Evolutionary conservation across 2,113 vertebrate species (phyloP).

Genomic region (Cyprinodon brontotheroides): DNA sequence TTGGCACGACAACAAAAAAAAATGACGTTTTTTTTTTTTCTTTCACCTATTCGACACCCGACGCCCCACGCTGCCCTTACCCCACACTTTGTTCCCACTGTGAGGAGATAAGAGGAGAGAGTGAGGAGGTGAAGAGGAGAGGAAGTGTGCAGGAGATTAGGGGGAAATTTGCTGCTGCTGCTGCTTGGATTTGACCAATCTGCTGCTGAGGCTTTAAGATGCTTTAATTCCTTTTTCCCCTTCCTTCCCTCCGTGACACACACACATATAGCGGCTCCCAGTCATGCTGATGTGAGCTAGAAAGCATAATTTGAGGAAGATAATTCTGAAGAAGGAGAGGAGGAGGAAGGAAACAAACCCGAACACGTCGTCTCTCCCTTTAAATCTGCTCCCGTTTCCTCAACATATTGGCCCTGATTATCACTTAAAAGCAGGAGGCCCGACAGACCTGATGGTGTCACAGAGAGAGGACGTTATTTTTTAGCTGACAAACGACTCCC

Average conservation of each 20-base stretch:
- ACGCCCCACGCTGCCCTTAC: constrained; percentile 20
- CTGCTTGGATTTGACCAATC: constrained; percentile 73
- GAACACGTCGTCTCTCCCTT: not conserved
- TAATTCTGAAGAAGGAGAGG: constrained; percentile 25
- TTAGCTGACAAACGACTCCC: not conserved
- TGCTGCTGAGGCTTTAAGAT: constrained; percentile 67
- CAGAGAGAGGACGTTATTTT: not conserved
- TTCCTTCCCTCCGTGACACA: constrained; percentile 39
- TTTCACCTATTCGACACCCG: constrained; percentile 36
- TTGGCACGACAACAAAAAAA: not conserved
- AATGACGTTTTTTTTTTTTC: too few relatives aligned
- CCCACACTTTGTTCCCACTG: constrained; percentile 66
- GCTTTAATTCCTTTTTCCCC: constrained; percentile 62
- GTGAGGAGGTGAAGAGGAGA: constrained; percentile 35
- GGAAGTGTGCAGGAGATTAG: constrained; percentile 67
- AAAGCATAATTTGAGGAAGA: constrained; percentile 47
- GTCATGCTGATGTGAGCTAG: constrained; percentile 44
- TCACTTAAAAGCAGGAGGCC: not conserved
- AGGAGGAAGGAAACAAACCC: not conserved
- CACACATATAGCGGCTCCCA: constrained; percentile 14
- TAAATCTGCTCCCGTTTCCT: not conserved
- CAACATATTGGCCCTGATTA: not conserved
- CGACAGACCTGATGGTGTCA: not conserved
- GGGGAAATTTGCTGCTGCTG: constrained; percentile 62
- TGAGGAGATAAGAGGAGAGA: constrained; percentile 59